A percentile compares a stretch with the other conserved stretches of the same genome.
phyloP scores from a whole-genome alignment of 2,797 vertebrate species.

The Mionectes olivaceus region DNA sequence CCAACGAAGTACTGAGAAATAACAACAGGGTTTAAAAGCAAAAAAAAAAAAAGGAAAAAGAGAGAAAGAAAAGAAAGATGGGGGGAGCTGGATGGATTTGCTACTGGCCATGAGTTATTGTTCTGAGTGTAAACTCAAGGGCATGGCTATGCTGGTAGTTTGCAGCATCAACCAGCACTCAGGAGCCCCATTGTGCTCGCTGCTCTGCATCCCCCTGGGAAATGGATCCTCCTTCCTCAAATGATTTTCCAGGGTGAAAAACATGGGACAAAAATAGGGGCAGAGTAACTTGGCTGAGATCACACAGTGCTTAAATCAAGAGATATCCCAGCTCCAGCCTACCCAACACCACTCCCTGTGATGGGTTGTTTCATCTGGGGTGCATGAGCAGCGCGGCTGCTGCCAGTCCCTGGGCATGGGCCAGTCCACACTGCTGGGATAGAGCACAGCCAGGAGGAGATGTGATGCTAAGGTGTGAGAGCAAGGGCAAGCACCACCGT shows the following conservation, averaged over 20 bases:
- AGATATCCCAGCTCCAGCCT: background rate
- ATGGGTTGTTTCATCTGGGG: background rate
- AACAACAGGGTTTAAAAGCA: conserved; percentile 13
- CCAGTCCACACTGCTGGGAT: background rate
- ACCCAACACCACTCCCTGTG: background rate
- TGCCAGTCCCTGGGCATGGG: accelerated
- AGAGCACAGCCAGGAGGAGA: background rate
- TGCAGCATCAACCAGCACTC: background rate
- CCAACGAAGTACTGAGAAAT: conserved; percentile 65
- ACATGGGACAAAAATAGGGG: background rate
- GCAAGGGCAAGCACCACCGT: background rate
- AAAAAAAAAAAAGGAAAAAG: background rate
- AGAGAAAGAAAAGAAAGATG: background rate
- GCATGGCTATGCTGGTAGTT: background rate
- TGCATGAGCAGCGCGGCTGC: accelerated
- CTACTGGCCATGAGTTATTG: conserved; percentile 15
- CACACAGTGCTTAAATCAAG: background rate
- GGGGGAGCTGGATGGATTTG: conserved; percentile 28
- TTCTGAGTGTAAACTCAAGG: conserved; percentile 16
- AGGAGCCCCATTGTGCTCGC: background rate
- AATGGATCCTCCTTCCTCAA: background rate
- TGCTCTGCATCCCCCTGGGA: background rate
- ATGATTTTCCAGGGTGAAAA: background rate
- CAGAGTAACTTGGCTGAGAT: background rate
- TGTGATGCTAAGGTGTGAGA: background rate